phyloP scores from a whole-genome alignment of 2,888 invertebrate genomes.

The Meteorus colon region DNA sequence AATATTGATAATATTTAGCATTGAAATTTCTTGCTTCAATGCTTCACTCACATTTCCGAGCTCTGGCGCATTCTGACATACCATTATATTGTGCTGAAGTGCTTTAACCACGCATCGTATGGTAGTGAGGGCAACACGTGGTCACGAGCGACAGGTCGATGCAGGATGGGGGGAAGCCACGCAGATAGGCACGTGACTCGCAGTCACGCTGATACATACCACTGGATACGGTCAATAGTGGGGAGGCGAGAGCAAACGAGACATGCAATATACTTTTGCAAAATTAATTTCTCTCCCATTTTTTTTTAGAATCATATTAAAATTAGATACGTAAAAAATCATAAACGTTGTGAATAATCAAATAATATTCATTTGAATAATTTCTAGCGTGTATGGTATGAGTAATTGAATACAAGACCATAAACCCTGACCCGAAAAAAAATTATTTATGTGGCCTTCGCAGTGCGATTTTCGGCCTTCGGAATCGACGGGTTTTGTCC shows the following conservation, averaged over 20 bases:
- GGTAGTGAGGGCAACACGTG: slow-evolving; percentile 51
- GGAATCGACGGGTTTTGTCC: slow-evolving; percentile 44
- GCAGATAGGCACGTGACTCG: slow-evolving; percentile 49
- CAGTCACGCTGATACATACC: slow-evolving; percentile 48
- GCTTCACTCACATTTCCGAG: too few species aligned
- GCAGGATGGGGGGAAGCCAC: slow-evolving; percentile 31
- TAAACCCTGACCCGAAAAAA: slow-evolving; percentile 62
- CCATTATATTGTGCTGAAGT: too few species aligned
- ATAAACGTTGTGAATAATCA: background rate
- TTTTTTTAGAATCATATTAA: background rate
- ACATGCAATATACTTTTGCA: background rate
- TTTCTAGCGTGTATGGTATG: background rate
- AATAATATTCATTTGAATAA: background rate
- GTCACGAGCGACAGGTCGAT: slow-evolving; percentile 47
- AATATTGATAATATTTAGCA: too few species aligned
- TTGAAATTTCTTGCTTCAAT: too few species aligned
- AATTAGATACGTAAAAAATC: background rate
- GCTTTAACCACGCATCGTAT: slow-evolving; percentile 27
- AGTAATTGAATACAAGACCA: slow-evolving; percentile 22
- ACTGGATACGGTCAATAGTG: slow-evolving; percentile 25
- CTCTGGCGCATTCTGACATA: background rate
- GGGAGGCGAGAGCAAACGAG: slow-evolving; percentile 22
- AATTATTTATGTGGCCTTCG: slow-evolving; percentile 52
- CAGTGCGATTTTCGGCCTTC: slow-evolving; percentile 56
- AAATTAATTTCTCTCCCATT: background rate